Percentiles rank a stretch among this genome's conserved stretches.
These are phyloP conservation scores for Xiphorhynchus erythropygius DNA, from an alignment of 2,797 vertebrate genomes.

Conservation along the genomic window DNA sequence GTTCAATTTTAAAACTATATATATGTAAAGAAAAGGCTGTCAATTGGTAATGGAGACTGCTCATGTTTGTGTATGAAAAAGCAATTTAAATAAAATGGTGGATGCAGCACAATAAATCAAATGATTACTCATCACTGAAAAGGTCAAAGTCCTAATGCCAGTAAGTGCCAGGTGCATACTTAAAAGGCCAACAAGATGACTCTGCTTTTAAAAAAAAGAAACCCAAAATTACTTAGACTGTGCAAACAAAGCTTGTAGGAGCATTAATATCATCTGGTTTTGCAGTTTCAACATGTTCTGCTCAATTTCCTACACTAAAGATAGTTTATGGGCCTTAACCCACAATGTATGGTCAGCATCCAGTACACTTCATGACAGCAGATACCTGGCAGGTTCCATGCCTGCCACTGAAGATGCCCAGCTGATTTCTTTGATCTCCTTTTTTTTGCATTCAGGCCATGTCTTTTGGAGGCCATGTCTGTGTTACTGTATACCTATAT, in stretches of 20 bases:
- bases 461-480: constrained; percentile 32
- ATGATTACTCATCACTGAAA: background rate
- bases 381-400: constrained; percentile 25
- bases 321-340: constrained; percentile 48
- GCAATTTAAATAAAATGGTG: background rate
- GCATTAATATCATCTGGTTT: constrained; percentile 51
- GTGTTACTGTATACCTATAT: constrained; percentile 24
- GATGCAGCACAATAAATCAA: background rate
- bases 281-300: constrained; percentile 49
- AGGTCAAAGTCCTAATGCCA: background rate
- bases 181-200: background rate
- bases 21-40: background rate
- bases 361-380: constrained; percentile 26
- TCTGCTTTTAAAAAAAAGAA: background rate
- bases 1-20: background rate
- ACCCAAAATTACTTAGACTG: no score
- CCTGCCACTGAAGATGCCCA: constrained; percentile 65
- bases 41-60: background rate
- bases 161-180: background rate
- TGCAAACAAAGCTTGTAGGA: constrained; percentile 31
- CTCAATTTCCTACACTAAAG: constrained; percentile 56
- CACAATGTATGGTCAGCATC: constrained; percentile 23
- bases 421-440: constrained; percentile 67
- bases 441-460: background rate
- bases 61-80: background rate